Evolutionary conservation across 2,888 invertebrate genomes (phyloP).

Genomic region (Phragmatobia fuliginosa): DNA sequence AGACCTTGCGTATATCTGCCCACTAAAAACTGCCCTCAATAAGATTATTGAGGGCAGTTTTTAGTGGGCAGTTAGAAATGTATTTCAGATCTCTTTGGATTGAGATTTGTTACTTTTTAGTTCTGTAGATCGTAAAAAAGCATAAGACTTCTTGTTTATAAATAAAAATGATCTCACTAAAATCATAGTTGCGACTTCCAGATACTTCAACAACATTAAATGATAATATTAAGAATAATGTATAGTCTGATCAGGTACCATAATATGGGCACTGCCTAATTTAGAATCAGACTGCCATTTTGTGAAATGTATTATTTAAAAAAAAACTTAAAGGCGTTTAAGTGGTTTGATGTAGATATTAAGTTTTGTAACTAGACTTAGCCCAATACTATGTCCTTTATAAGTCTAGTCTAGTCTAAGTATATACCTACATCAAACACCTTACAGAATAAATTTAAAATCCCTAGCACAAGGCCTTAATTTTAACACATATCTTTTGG

Average conservation of each 20-base stretch:
- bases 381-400: background rate
- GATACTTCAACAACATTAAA: background rate
- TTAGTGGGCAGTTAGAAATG: background rate
- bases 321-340: too few relatives aligned
- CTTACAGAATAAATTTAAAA: background rate
- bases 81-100: background rate
- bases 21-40: too few relatives aligned
- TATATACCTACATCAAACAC: background rate
- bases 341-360: too few relatives aligned
- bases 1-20: too few relatives aligned
- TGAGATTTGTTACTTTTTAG: background rate
- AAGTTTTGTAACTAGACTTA: background rate
- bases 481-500: constrained; percentile 4
- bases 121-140: background rate
- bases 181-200: background rate
- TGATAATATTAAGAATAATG: too few relatives aligned
- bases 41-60: too few relatives aligned
- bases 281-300: too few relatives aligned
- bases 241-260: too few relatives aligned
- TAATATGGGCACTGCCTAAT: too few relatives aligned
- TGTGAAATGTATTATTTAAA: too few relatives aligned
- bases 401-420: too few relatives aligned
- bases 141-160: too few relatives aligned
- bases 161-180: background rate
- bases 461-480: background rate